A percentile compares a stretch with the other conserved stretches of the same genome.
These are phyloP conservation scores for Schizothorax lantsangensis DNA, from an alignment of 2,797 vertebrate species.

Conservation along the genomic window DNA sequence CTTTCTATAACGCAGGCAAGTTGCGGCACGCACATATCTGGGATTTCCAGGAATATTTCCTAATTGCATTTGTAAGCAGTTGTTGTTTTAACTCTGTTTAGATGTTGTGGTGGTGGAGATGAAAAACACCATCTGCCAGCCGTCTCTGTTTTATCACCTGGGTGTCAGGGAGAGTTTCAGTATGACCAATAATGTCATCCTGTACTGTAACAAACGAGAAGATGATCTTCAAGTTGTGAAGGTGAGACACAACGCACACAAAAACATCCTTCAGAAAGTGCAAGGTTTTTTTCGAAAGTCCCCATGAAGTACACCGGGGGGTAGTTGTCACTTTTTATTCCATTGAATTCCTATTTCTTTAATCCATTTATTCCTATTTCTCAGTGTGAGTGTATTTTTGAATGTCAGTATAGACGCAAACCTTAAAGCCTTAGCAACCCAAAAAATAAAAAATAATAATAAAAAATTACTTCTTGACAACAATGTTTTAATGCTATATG, in stretches of 20 bases:
- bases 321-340: not conserved
- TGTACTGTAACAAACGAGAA: slow-evolving; percentile 85
- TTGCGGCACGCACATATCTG: slow-evolving; percentile 60
- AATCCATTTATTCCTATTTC: no score
- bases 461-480: not conserved
- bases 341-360: no score
- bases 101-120: slow-evolving; percentile 92
- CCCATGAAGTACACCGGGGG: not conserved
- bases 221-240: slow-evolving; percentile 83
- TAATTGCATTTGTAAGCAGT: not conserved
- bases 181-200: slow-evolving; percentile 90
- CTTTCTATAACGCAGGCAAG: slow-evolving; percentile 93
- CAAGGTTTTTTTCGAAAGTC: not conserved
- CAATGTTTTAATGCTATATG: not conserved
- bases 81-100: slow-evolving; percentile 61
- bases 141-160: slow-evolving; percentile 91
- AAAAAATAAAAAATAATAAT: not conserved
- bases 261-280: not conserved
- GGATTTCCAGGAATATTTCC: not conserved
- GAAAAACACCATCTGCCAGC: slow-evolving; percentile 85
- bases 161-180: slow-evolving; percentile 92
- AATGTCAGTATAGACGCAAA: not conserved
- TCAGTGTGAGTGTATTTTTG: not conserved
- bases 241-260: slow-evolving; percentile 69
- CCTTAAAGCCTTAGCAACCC: not conserved